Conservation (phyloP, 2,888 invertebrate species). For the Alsophila aescularia region DNA sequence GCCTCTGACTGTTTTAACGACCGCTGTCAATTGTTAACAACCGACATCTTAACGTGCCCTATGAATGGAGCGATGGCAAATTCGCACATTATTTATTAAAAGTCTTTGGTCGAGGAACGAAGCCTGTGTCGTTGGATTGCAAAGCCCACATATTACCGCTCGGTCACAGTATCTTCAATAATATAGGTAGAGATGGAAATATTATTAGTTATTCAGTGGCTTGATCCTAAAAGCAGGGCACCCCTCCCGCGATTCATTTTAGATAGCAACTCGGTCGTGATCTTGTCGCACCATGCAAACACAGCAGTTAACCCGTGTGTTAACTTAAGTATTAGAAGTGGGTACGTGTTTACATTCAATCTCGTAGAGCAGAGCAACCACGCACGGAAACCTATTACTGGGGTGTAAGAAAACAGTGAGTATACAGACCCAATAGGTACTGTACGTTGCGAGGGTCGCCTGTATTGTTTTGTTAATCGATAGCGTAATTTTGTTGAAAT, state of each 20-base stretch:
- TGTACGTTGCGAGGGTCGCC: background rate
- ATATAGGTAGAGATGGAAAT: too few relatives aligned
- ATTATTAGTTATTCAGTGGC: too few relatives aligned
- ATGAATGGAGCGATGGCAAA: too few relatives aligned
- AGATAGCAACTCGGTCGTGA: slow-evolving; percentile 7
- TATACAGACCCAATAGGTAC: background rate
- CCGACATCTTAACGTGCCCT: too few relatives aligned
- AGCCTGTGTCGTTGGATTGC: too few relatives aligned
- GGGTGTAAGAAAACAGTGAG: slow-evolving; percentile 18
- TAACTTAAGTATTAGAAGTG: slow-evolving; percentile 27
- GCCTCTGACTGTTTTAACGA: too few relatives aligned
- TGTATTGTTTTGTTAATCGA: slow-evolving; percentile 22
- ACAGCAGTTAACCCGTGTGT: slow-evolving; percentile 22
- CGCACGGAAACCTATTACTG: slow-evolving; percentile 18
- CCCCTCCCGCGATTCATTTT: slow-evolving; percentile 2
- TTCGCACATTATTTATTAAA: too few relatives aligned
- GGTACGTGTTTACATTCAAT: slow-evolving; percentile 31
- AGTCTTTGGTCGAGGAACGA: too few relatives aligned
- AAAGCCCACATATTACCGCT: too few relatives aligned
- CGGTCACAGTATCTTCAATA: too few relatives aligned
- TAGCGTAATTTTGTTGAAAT: slow-evolving; percentile 16
- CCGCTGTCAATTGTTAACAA: too few relatives aligned
- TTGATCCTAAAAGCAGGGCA: background rate
- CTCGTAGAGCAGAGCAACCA: slow-evolving; percentile 18
- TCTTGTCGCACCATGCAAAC: slow-evolving; percentile 11